Evolutionary conservation across 2,113 vertebrate species (phyloP).

Genomic region (Epinephelus moara): DNA sequence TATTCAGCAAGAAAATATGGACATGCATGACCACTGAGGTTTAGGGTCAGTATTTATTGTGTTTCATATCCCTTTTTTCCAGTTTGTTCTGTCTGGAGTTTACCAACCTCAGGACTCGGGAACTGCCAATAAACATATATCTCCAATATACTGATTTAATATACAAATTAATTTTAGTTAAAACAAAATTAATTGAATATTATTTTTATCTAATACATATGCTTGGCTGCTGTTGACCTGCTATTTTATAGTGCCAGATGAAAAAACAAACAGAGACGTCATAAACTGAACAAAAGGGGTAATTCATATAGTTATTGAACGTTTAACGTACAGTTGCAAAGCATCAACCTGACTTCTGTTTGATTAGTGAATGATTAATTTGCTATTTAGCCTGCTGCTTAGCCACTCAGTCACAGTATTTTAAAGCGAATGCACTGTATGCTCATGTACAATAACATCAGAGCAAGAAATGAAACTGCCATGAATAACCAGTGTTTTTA

Average conservation of each 20-base stretch:
- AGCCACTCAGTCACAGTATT: too few species aligned
- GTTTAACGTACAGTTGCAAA: not conserved
- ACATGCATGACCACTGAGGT: not conserved
- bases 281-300: not conserved
- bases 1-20: constrained; percentile 12
- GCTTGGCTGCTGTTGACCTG: not conserved
- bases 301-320: not conserved
- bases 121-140: not conserved
- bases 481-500: not conserved
- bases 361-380: not conserved
- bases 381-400: not conserved
- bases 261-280: not conserved
- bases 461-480: not conserved
- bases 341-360: too few species aligned
- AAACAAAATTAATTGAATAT: not conserved
- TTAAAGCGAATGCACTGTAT: not conserved
- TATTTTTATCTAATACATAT: not conserved
- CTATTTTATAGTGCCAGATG: not conserved
- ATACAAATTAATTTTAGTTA: not conserved
- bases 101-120: not conserved
- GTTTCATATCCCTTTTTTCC: constrained; percentile 35
- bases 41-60: not conserved
- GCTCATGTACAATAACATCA: not conserved
- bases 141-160: too few species aligned
- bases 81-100: not conserved